phyloP scores from a whole-genome alignment of 2,113 vertebrate species.

The Willisornis vidua region DNA sequence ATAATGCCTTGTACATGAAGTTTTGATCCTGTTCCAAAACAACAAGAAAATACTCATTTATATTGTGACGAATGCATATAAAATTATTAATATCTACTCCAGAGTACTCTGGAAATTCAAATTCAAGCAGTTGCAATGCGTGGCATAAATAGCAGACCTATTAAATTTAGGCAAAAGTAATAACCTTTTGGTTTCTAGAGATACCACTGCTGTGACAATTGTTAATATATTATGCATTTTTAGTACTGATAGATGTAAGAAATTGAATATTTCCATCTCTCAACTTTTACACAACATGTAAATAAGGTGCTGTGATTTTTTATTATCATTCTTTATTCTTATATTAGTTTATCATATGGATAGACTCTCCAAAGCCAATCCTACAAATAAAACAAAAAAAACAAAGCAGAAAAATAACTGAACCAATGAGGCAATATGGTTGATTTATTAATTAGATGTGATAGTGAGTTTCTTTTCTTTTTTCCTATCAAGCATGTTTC shows the following conservation, averaged over 20 bases:
- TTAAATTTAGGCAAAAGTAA: background rate
- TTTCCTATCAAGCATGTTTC: background rate
- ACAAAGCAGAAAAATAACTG: background rate
- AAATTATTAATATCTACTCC: background rate
- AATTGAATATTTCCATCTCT: background rate
- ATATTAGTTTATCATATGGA: background rate
- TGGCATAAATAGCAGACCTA: background rate
- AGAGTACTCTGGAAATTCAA: background rate
- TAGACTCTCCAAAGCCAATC: background rate
- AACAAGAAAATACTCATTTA: background rate
- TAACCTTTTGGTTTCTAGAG: background rate
- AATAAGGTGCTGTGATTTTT: fast-evolving
- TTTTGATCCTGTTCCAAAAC: background rate
- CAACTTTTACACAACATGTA: background rate
- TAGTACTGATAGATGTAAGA: background rate
- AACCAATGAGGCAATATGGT: background rate
- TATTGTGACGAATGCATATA: background rate
- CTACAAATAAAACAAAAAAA: background rate
- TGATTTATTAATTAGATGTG: background rate
- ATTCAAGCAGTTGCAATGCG: background rate
- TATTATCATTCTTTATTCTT: background rate
- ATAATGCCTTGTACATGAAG: background rate
- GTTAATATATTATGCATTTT: background rate
- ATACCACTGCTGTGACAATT: background rate
- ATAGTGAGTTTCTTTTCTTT: background rate